Conservation (phyloP, 2,888 invertebrate species). For the Trichopria drosophilae region DNA sequence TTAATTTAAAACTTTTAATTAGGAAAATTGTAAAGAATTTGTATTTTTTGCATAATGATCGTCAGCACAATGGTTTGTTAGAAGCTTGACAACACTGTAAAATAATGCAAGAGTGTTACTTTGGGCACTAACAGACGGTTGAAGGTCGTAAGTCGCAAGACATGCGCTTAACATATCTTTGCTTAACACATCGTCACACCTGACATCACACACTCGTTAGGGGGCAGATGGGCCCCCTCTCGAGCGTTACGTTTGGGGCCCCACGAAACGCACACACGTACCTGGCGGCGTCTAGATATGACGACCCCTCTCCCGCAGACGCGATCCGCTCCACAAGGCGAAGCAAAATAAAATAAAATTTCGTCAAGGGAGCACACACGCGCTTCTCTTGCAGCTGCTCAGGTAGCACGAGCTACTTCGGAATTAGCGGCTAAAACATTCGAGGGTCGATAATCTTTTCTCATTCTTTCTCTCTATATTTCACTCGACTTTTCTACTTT, state of each 20-base stretch:
- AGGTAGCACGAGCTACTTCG: constrained; percentile 56
- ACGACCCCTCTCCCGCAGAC: constrained; percentile 32
- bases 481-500: not conserved
- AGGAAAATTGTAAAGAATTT: no score
- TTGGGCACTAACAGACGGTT: no score
- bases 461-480: constrained; percentile 10
- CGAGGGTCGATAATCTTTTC: constrained; percentile 32
- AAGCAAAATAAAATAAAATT: constrained; percentile 53
- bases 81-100: no score
- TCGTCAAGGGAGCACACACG: constrained; percentile 43
- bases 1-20: no score
- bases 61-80: no score
- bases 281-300: constrained; percentile 42
- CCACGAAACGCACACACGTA: constrained; percentile 33
- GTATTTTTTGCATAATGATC: no score
- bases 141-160: no score
- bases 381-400: constrained; percentile 54
- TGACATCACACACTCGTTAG: constrained; percentile 58
- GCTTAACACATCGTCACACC: constrained; percentile 53
- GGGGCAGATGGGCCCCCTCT: constrained; percentile 58
- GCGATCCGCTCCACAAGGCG: constrained; percentile 42
- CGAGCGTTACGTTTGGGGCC: constrained; percentile 52
- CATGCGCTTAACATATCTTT: no score
- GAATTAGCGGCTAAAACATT: constrained; percentile 49
- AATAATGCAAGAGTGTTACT: no score